Conservation (phyloP, 2,113 vertebrate species). For the Aptenodytes forsteri region DNA sequence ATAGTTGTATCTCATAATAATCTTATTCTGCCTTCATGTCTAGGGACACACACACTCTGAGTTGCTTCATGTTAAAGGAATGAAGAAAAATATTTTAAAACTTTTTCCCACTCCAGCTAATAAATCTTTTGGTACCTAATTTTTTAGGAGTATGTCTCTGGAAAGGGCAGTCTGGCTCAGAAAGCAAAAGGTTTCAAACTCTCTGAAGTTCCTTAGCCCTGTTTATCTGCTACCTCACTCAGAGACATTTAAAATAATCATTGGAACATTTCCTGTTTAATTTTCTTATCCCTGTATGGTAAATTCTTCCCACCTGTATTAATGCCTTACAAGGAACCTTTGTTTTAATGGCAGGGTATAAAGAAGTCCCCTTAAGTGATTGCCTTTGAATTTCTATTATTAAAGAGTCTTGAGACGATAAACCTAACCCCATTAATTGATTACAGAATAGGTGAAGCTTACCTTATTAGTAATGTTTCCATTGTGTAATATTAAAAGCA, state of each 20-base stretch:
- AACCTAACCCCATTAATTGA: background rate
- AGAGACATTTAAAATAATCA: background rate
- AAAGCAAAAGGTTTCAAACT: background rate
- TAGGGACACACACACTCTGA: background rate
- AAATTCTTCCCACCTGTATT: background rate
- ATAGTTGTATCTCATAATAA: background rate
- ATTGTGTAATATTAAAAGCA: background rate
- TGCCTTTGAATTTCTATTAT: background rate
- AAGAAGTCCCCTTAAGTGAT: background rate
- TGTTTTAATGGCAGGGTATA: background rate
- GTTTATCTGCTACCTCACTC: constrained; percentile 25
- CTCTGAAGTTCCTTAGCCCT: background rate
- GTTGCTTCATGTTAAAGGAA: constrained; percentile 8
- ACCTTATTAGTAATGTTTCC: background rate
- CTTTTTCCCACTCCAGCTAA: background rate
- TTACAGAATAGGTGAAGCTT: background rate
- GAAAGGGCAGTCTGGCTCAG: background rate
- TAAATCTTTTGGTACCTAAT: constrained; percentile 27
- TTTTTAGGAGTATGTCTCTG: background rate
- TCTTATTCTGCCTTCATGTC: background rate
- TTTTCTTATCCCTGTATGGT: background rate
- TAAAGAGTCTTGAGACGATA: background rate
- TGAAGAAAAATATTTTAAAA: constrained; percentile 16
- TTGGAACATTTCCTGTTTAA: background rate
- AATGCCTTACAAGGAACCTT: background rate